Base-by-base conservation (phyloP, 2,888 invertebrate genomes). In the Dorcus hopei region DNA sequence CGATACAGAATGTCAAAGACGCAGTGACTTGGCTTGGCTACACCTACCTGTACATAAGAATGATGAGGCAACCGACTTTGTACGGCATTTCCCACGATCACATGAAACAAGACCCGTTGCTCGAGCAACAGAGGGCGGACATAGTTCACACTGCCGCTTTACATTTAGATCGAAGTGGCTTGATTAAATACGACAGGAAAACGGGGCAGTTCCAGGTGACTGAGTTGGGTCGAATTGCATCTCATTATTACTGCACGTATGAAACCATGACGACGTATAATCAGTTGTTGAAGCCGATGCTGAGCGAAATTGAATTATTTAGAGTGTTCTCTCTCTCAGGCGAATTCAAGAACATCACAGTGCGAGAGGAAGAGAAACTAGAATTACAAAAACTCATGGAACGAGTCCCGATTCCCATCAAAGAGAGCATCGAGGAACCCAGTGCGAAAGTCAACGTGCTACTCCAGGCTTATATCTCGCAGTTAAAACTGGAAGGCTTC, bases 231-330 rank as follows among this genome's bases (percentile, higher is more conserved):
- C 86, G 99, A 40, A 99, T 99, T 73, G 95, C 98, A 3, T 97
- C 97, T 0, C 97, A 99, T 81, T 99, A 93, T 82, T 99, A 99
- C 80, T 95, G 97, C 74, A 96, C 97, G 0, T 90, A 94, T 77
- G 97, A 98, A 67, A 95, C 97, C 0, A 97, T 99, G 89, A 86
- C 93, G 68, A 93, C 94, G 0, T 99, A 98, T 80, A 97, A 97
- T 78, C 96, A 97, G 75, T 83, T 98, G 49, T 79, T 99, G 62
- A 97, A 98, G 77, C 95, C 97, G 9, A 98, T 97, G 0, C 81
- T 99, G 0, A 95, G 95, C 61, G 98, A 99, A 81, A 99, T 99
- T 49, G 99, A 99, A 77, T 81, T 99, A 61, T 97, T 99, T 80
- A 79, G 93, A 1, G 97, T 99, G n/a, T 99, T 99, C 79, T 97